phyloP scores from a whole-genome alignment of 2,888 invertebrate species.

The Pelosia muscerda region DNA sequence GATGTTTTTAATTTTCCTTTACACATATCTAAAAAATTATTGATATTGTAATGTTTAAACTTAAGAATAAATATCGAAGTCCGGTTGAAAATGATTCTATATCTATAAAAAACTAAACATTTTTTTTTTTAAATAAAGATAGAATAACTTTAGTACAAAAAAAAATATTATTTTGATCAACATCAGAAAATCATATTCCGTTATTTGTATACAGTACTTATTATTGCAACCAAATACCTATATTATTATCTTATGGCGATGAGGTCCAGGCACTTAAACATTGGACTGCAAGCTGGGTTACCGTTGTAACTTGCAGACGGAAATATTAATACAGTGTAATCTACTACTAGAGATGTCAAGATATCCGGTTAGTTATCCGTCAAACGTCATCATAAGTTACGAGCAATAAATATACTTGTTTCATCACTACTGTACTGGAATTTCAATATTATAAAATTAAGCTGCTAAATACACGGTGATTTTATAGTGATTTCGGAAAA shows the following conservation, averaged over 20 bases:
- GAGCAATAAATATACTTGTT: not conserved
- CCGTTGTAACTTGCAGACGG: constrained; percentile 51
- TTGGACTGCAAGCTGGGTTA: constrained; percentile 28
- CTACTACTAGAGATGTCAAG: constrained; percentile 23
- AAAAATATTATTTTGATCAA: not conserved
- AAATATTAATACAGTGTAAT: constrained; percentile 52
- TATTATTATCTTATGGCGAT: constrained; percentile 26
- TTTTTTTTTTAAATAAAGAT: no score
- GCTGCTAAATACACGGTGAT: no score
- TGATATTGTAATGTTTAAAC: not conserved
- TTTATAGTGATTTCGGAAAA: no score
- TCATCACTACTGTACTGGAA: not conserved
- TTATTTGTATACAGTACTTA: constrained; percentile 29
- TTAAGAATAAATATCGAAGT: not conserved
- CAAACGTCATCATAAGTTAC: constrained; percentile 33
- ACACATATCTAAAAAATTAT: not conserved
- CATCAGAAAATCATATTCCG: constrained; percentile 28
- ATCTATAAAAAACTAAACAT: not conserved
- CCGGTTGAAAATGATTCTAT: not conserved
- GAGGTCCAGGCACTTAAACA: constrained; percentile 25
- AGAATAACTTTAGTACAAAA: not conserved
- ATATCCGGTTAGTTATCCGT: constrained; percentile 9
- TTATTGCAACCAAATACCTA: constrained; percentile 28
- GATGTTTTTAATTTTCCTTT: no score
- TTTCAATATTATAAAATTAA: not conserved